Conservation (phyloP, 2,797 vertebrate genomes). For the Pangasius mekongensis region DNA sequence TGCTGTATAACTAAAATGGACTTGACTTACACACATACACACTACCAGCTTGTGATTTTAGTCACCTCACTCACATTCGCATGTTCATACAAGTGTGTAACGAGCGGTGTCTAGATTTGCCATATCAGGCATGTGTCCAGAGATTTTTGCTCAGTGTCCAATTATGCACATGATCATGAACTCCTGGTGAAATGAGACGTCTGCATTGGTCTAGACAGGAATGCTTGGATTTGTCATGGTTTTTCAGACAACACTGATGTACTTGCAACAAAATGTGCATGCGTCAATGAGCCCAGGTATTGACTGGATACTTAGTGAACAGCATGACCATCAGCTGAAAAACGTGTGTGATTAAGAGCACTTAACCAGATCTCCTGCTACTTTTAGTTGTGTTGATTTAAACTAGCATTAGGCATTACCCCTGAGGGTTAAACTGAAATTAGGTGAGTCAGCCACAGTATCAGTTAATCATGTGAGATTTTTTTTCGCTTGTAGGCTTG, state of each 20-base stretch:
- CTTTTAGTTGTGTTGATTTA: neutral
- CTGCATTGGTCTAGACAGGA: conserved; percentile 17
- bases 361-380: neutral
- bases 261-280: neutral
- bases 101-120: neutral
- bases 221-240: conserved; percentile 5
- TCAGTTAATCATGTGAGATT: conserved; percentile 4
- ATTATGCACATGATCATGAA: neutral
- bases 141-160: neutral
- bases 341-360: neutral
- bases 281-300: neutral
- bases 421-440: conserved; percentile 26
- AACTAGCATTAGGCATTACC: neutral
- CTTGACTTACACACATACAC: neutral
- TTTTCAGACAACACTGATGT: neutral
- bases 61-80: conserved; percentile 6
- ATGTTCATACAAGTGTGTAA: neutral
- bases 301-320: neutral
- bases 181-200: neutral
- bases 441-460: conserved; percentile 9
- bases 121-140: neutral
- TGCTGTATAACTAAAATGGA: neutral
- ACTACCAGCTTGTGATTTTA: neutral
- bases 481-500: neutral
- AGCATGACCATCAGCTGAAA: neutral